Base-by-base conservation (phyloP, 2,113 vertebrate genomes). In the Grallaria varia region DNA sequence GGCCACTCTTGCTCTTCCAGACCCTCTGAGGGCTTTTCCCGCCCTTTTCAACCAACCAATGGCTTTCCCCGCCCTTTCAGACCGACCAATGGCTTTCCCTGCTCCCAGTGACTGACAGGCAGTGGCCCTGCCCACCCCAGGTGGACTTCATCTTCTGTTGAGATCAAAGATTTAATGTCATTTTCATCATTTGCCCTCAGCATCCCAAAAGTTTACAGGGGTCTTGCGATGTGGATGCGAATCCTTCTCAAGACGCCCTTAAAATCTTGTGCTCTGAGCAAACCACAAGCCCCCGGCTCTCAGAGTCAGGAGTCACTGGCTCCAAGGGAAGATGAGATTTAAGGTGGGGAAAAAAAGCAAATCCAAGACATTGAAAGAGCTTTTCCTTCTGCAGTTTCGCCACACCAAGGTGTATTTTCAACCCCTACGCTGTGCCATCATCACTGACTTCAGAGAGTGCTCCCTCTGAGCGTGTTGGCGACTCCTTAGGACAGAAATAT, bases 21-120 rank as follows among this genome's bases (percentile, higher is more conserved):
- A 56, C 31, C 55, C 20, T 14, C 33, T 59, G n/a, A 25, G n/a
- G 23, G 58, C 22, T 59, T 59, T 59, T 50, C 20, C 55, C 7
- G 4, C n/a, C 27, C 18, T 62, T 39, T 6, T 3, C 3, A 6
- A n/a, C 6, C 9, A 4, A 4, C 66, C n/a, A n/a, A 49, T n/a
- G 66, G 21, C 9, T 11, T 39, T 18, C 23, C 49, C 49, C 15
- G 5, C 50, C 37, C 49, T 72, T 47, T 13, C 20, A 7, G 15
- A 18, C 68, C 15, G 42, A 49, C 67, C 50, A 58, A 49, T 15
- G 37, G 33, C 37, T 8, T 58, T 50, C 37, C 49, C 37, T 1
- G 3, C n/a, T 30, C 37, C 12, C 9, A 10, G 4, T 72, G n/a
- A 94, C 3, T 1, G 90, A 35, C 80, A 56, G 68, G 6, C 0